Evolutionary conservation across 2,113 vertebrate genomes (phyloP).

Genomic region (Upupa epops): DNA sequence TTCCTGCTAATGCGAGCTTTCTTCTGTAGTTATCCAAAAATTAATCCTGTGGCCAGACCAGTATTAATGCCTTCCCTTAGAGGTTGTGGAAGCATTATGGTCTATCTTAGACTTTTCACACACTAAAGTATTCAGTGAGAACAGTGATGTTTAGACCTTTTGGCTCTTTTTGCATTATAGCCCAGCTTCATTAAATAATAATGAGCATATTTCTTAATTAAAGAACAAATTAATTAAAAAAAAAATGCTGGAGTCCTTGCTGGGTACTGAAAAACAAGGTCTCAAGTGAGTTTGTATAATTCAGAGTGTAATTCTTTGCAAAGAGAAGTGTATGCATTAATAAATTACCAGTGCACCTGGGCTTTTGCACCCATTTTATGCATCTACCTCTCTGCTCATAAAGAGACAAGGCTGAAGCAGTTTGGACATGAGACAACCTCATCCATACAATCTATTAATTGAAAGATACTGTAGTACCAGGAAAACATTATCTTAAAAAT

Average conservation of each 20-base stretch:
- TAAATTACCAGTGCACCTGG: background rate
- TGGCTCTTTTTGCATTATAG: constrained; percentile 18
- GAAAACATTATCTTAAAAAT: background rate
- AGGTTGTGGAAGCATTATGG: background rate
- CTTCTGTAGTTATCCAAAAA: background rate
- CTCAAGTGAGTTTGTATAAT: background rate
- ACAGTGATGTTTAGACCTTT: background rate
- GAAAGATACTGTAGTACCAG: background rate
- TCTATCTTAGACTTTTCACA: background rate
- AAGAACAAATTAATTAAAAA: constrained; percentile 61
- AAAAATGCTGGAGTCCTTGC: constrained; percentile 17
- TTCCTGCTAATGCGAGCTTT: background rate
- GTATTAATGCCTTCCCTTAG: background rate
- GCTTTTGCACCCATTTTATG: background rate
- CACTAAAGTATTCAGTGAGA: background rate
- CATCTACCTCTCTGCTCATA: background rate
- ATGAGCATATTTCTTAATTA: constrained; percentile 65
- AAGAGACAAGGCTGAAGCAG: background rate
- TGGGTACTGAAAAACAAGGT: constrained; percentile 10
- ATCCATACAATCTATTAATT: background rate
- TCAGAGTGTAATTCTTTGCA: background rate
- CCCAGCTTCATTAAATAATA: constrained; percentile 58
- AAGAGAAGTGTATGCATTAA: background rate
- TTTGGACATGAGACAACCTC: background rate
- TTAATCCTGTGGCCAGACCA: background rate